phyloP scores from a whole-genome alignment of 2,888 invertebrate genomes.

The Drosophila birchii region DNA sequence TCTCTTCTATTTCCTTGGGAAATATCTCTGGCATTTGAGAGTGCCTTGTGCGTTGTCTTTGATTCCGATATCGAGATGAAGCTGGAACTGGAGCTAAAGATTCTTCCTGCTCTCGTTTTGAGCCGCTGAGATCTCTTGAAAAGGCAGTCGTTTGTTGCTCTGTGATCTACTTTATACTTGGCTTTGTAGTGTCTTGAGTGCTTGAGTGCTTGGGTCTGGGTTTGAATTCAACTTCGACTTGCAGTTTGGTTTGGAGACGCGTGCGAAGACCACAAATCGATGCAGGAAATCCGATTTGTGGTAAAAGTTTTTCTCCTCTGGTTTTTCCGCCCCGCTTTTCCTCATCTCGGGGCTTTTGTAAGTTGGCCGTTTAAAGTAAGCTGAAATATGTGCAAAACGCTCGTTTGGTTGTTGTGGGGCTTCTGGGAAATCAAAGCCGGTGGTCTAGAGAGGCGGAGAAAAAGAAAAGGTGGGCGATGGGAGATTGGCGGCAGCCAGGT shows the following conservation, averaged over 20 bases:
- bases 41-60: constrained; percentile 48
- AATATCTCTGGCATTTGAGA: constrained; percentile 73
- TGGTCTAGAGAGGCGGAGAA: constrained; percentile 14
- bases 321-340: constrained; percentile 2
- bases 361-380: constrained; percentile 45
- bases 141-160: constrained; percentile 37
- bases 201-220: neutral
- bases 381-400: constrained; percentile 38
- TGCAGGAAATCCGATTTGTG: constrained; percentile 80
- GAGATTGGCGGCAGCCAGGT: constrained; percentile 1
- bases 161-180: constrained; percentile 62
- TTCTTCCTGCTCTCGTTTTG: constrained; percentile 75
- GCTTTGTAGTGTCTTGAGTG: constrained; percentile 2
- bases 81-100: constrained; percentile 36
- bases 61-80: constrained; percentile 57
- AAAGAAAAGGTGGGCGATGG: constrained; percentile 13
- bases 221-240: constrained; percentile 37
- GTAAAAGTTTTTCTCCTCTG: constrained; percentile 67
- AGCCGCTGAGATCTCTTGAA: constrained; percentile 17
- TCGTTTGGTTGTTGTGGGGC: constrained; percentile 29
- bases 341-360: constrained; percentile 20
- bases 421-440: constrained; percentile 43
- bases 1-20: constrained; percentile 81
- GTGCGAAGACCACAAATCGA: constrained; percentile 65
- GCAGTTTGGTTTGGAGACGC: constrained; percentile 14